phyloP scores from a whole-genome alignment of 2,113 vertebrate genomes.

The Cinclus cinclus region DNA sequence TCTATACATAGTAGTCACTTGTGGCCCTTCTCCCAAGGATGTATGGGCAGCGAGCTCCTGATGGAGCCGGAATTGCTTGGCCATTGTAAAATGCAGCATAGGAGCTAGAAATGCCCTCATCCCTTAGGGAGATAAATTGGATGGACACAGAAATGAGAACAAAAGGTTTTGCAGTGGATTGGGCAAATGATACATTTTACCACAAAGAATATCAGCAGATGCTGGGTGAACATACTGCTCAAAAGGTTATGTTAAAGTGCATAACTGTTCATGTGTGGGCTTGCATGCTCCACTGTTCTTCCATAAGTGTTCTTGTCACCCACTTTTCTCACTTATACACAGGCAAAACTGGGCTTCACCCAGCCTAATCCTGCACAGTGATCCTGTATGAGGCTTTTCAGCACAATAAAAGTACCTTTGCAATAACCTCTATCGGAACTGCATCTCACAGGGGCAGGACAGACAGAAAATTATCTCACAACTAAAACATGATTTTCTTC shows the following conservation, averaged over 20 bases:
- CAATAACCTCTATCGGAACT: neutral
- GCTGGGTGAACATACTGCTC: neutral
- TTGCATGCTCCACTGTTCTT: neutral
- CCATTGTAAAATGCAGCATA: neutral
- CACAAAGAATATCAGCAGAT: neutral
- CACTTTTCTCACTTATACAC: neutral
- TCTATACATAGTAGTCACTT: neutral
- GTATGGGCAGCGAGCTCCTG: neutral
- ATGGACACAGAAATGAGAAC: neutral
- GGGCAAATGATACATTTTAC: neutral
- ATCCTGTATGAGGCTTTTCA: fast-evolving
- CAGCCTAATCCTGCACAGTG: neutral
- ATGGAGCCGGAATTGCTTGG: neutral
- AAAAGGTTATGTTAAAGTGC: neutral
- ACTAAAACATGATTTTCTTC: neutral
- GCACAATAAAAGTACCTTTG: neutral
- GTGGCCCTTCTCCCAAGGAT: neutral
- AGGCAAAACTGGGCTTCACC: neutral
- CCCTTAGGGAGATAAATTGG: neutral
- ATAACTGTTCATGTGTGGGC: neutral
- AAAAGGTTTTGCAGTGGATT: neutral
- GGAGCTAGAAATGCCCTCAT: neutral
- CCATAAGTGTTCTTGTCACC: neutral
- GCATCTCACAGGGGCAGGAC: fast-evolving
- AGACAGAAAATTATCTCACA: neutral